phyloP scores from a whole-genome alignment of 2,113 vertebrate species.

The Lethenteron reissneri region DNA sequence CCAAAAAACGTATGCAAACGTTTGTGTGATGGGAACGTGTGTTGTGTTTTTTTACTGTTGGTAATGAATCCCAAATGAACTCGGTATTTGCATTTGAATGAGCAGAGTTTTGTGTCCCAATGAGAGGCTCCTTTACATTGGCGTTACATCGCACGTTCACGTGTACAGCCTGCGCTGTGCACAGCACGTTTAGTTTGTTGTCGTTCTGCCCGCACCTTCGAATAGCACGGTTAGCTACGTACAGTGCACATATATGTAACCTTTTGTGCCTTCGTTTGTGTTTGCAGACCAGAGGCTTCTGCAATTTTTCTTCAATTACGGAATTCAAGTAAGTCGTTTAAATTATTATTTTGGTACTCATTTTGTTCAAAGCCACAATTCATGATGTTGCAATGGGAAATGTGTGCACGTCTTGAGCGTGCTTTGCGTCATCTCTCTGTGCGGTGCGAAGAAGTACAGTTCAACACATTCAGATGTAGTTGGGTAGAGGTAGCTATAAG shows the following conservation, averaged over 20 bases:
- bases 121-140: not conserved
- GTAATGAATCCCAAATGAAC: no score
- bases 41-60: no score
- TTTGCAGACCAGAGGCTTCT: conserved; percentile 1
- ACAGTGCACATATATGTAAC: not conserved
- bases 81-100: not conserved
- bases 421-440: no score
- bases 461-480: no score
- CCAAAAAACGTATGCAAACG: no score
- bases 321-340: not conserved
- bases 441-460: no score
- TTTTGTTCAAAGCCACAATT: no score
- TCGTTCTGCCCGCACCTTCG: not conserved
- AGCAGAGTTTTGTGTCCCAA: not conserved
- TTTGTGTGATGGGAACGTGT: no score
- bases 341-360: no score
- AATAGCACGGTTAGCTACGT: not conserved
- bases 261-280: not conserved
- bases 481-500: no score
- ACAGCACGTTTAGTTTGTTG: not conserved
- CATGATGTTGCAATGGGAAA: no score
- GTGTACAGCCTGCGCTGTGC: not conserved
- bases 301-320: conserved; percentile 3
- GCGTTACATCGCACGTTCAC: not conserved
- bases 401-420: no score